Evolutionary conservation across 2,797 vertebrate species (phyloP), one percentile per base, ranked within the genome.

Genomic region (Oreortyx pictus): DNA sequence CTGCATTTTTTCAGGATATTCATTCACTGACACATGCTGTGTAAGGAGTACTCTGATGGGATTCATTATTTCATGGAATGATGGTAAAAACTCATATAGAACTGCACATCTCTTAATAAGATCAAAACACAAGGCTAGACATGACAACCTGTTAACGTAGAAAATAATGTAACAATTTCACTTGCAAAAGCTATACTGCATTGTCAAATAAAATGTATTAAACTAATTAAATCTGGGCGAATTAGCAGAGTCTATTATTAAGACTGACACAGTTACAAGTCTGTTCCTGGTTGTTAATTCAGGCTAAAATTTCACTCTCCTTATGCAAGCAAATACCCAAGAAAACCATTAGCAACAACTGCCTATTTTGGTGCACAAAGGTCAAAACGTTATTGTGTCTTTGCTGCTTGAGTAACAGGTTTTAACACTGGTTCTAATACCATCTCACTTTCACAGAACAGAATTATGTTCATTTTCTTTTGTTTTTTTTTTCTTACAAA

Each of bases 121-220:
- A 87, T 98, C 98, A 94, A 99, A 96, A 87, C 98, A 98, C 14
- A 98, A 88, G 2, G 98, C 98, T 62, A 99, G 61, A 82, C 98
- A 99, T 0, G 96, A 98, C 73, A 99, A 96, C 96, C 99, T 99
- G 96, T 56, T 77, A 90, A 82, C 4, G 24, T 19, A 59, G 4
- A 65, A 41, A 87, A 72, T 15, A 35, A 76, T 19, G 14, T 11
- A 73, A 76, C 18, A 59, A 60, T 31, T 49, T 82, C 11, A 41
- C 1, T 61, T 78, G 44, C 22, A 83, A 83, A 79, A 85, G 27
- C 9, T 33, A 16, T n/a, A 60, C 7, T n/a, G 13, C 12, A 60
- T 9, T 77, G 86, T 89, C 27, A 81, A 65, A 64, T 35, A 75
- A 89, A 77, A 85, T 47, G 0, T 61, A 60, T 33, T 2, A 3